phyloP scores from a whole-genome alignment of 2,113 vertebrate genomes.

The Clarias batrachus region DNA sequence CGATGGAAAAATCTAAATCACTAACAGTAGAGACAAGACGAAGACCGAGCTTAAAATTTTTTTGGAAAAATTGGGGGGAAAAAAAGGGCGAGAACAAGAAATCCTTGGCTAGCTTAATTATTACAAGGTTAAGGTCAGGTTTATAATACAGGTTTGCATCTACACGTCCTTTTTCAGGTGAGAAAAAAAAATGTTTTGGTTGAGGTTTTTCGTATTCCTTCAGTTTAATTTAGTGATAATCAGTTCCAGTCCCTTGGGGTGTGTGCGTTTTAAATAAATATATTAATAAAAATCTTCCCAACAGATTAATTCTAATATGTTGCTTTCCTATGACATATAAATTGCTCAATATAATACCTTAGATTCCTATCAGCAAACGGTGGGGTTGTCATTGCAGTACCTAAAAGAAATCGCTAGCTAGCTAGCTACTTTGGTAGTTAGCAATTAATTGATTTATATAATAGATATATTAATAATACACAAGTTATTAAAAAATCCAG shows the following conservation, averaged over 20 bases:
- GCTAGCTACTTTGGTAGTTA: neutral
- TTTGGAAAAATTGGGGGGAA: neutral
- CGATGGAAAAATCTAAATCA: neutral
- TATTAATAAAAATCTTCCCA: neutral
- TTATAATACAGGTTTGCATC: neutral
- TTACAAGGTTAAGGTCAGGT: neutral
- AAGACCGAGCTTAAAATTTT: neutral
- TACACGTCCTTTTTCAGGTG: neutral
- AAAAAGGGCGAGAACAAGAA: neutral
- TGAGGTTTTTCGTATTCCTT: neutral
- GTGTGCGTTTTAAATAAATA: neutral
- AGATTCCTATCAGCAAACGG: neutral
- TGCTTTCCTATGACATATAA: neutral
- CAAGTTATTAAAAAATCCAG: neutral
- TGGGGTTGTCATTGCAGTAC: neutral
- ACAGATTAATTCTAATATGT: neutral
- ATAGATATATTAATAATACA: neutral
- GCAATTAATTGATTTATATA: neutral
- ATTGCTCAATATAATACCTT: neutral
- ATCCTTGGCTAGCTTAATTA: conserved; percentile 14
- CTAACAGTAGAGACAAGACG: neutral
- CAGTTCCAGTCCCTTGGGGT: neutral
- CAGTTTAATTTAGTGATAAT: neutral
- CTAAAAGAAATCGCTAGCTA: neutral
- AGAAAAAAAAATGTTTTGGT: neutral